phyloP scores from a whole-genome alignment of 2,888 invertebrate genomes.

The Trachelus tabidus region DNA sequence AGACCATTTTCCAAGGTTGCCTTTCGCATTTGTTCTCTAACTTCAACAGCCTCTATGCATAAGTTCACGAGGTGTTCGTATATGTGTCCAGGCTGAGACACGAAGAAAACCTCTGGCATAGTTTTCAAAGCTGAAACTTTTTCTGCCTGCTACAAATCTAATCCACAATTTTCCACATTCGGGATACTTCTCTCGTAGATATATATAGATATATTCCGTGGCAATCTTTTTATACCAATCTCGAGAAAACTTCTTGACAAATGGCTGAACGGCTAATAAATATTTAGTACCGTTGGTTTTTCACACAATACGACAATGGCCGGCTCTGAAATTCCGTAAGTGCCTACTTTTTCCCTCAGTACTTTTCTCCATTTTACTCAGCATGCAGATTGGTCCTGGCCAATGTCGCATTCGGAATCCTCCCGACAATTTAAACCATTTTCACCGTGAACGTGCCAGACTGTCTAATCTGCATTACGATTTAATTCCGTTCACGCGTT shows the following conservation, averaged over 20 bases:
- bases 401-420: background rate
- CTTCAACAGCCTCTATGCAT: background rate
- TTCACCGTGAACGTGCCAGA: background rate
- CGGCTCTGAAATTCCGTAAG: background rate
- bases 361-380: background rate
- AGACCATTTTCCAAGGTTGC: constrained; percentile 20
- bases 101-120: background rate
- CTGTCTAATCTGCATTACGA: background rate
- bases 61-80: background rate
- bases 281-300: background rate
- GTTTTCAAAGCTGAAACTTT: background rate
- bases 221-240: background rate
- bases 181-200: background rate
- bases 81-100: background rate
- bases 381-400: background rate
- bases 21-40: constrained; percentile 9
- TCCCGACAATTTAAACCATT: background rate
- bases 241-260: background rate
- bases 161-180: background rate
- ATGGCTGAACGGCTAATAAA: background rate
- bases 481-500: background rate
- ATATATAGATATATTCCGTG: background rate
- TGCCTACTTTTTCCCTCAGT: background rate
- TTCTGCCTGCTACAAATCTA: background rate
- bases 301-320: background rate